phyloP scores from a whole-genome alignment of 2,797 vertebrate genomes.

The Psittacula derbiana region DNA sequence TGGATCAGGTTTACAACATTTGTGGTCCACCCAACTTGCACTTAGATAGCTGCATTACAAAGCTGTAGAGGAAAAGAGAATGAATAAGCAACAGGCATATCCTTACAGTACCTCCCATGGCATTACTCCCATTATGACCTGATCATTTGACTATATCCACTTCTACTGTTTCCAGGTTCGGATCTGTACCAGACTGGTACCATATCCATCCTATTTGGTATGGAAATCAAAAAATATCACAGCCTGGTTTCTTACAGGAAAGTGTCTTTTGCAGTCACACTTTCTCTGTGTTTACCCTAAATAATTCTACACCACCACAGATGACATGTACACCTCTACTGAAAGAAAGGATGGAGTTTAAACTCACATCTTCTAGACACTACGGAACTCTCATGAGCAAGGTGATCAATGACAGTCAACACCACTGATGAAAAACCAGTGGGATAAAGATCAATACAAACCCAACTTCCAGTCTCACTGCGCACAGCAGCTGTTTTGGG shows the following conservation, averaged over 20 bases:
- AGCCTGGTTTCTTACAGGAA: not conserved
- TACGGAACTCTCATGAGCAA: not conserved
- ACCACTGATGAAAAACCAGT: not conserved
- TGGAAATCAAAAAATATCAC: not conserved
- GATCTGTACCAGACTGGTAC: not conserved
- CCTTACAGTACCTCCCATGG: not conserved
- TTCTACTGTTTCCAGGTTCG: not conserved
- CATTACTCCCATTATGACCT: not conserved
- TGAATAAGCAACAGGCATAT: not conserved
- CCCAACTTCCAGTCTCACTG: not conserved
- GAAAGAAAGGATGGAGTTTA: not conserved
- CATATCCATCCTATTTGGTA: not conserved
- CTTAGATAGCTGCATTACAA: not conserved
- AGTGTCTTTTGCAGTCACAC: not conserved
- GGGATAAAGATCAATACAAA: not conserved
- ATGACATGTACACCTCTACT: not conserved
- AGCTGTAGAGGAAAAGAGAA: not conserved
- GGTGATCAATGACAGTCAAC: not conserved
- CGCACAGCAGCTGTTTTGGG: not conserved
- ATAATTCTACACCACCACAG: accelerated
- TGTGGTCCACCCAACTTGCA: not conserved
- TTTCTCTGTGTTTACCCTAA: not conserved
- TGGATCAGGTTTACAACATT: not conserved
- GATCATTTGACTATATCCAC: not conserved
- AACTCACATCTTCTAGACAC: not conserved